Conservation (phyloP, 2,888 invertebrate genomes). For the Eutolmus rufibarbis region DNA sequence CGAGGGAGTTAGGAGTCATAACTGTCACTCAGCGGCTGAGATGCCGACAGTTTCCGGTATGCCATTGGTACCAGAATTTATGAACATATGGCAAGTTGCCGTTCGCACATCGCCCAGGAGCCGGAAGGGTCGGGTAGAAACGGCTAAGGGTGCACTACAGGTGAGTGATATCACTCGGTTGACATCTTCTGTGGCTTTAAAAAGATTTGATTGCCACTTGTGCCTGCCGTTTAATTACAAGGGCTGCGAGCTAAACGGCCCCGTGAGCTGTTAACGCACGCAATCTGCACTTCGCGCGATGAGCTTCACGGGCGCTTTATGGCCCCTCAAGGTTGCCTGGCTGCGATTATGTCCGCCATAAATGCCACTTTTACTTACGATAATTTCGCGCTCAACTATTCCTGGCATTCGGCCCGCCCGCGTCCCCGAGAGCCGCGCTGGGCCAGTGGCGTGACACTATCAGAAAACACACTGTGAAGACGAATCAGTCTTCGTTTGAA, state of each 20-base stretch:
- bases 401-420: not conserved
- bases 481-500: not conserved
- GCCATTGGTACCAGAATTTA: conserved; percentile 13
- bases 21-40: conserved; percentile 6
- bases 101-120: not conserved
- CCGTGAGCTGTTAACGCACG: not conserved
- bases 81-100: conserved; percentile 18
- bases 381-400: not conserved
- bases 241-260: not conserved
- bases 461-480: not conserved
- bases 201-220: conserved; percentile 33
- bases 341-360: conserved; percentile 6
- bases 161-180: conserved; percentile 10
- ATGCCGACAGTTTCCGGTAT: conserved; percentile 4
- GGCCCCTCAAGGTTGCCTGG: conserved; percentile 31
- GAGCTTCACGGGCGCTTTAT: conserved; percentile 7
- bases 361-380: conserved; percentile 35
- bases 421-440: not conserved
- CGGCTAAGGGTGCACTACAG: not conserved
- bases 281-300: not conserved
- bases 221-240: conserved; percentile 20
- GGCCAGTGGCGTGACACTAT: not conserved
- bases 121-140: not conserved
- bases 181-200: conserved; percentile 11
- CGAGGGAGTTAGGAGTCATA: not conserved